A percentile compares a stretch with the other conserved stretches of the same genome.
phyloP scores from a whole-genome alignment of 2,113 vertebrate genomes.

The Erythrolamprus reginae region DNA sequence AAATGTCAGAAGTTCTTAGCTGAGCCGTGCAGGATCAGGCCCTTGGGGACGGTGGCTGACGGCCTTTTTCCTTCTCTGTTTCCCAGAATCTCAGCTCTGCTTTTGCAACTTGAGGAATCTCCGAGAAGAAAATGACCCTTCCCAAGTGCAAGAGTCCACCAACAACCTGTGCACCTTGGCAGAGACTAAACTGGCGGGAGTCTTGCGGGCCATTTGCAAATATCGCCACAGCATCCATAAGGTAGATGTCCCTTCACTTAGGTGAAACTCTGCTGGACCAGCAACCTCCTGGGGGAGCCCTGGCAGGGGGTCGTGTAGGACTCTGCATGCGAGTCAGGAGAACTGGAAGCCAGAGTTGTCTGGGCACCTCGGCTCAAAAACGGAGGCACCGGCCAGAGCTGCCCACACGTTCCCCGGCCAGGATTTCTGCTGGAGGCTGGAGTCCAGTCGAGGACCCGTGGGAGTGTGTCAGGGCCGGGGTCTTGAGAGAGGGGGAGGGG shows the following conservation, averaged over 20 bases:
- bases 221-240: slow-evolving; percentile 26
- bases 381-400: not conserved
- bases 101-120: slow-evolving; percentile 19
- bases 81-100: slow-evolving; percentile 6
- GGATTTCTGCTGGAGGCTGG: not conserved
- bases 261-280: not conserved
- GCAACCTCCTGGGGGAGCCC: not conserved
- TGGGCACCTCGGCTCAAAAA: not conserved
- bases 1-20: not conserved
- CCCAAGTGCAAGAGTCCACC: not conserved
- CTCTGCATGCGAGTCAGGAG: not conserved
- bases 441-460: not conserved
- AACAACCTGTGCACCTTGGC: slow-evolving; percentile 1
- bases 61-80: not conserved
- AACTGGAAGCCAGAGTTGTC: not conserved
- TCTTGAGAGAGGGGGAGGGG: not conserved
- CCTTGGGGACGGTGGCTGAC: not conserved
- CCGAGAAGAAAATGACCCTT: not conserved
- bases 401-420: not conserved
- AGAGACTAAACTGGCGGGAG: slow-evolving; percentile 1
- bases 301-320: not conserved
- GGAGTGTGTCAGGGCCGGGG: not conserved
- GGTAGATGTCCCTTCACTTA: not conserved
- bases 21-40: not conserved
- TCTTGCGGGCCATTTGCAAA: slow-evolving; percentile 12